A percentile compares a stretch with the other conserved stretches of the same genome.
Conservation (phyloP, 1,140 invertebrate genomes). For the Eumeta japonica region DNA sequence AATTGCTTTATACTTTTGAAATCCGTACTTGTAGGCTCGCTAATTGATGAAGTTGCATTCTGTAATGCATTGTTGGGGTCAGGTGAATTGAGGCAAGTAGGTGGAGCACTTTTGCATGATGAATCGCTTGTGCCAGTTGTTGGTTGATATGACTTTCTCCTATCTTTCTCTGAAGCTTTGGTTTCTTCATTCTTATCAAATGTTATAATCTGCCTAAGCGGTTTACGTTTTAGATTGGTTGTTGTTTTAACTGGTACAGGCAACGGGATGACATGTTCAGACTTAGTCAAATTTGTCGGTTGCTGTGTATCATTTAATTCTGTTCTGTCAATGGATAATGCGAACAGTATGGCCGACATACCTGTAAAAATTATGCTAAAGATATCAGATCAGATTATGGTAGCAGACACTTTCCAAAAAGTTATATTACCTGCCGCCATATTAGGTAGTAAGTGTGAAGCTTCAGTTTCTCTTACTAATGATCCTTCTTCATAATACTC, state of each 20-base stretch:
- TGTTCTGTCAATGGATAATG: conserved; percentile 82
- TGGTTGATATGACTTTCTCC: conserved; percentile 18
- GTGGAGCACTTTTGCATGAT: conserved; percentile 59
- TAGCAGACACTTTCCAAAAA: conserved; percentile 5
- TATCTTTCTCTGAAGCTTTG: conserved; percentile 22
- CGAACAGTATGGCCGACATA: conserved; percentile 83
- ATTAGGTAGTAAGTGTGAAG: conserved; percentile 72
- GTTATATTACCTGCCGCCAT: conserved; percentile 71
- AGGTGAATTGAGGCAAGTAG: conserved; percentile 65
- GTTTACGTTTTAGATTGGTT: conserved; percentile 41
- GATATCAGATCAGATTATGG: conserved; percentile 8
- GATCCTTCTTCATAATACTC: conserved; percentile 85
- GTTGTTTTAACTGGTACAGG: conserved; percentile 42
- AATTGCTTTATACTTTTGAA: conserved; percentile 42
- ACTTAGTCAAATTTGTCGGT: conserved; percentile 41
- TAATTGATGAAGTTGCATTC: conserved; percentile 27
- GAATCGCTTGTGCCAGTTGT: conserved; percentile 21
- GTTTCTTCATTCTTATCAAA: conserved; percentile 54
- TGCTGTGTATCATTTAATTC: conserved; percentile 69
- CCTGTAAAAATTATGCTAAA: conserved; percentile 60
- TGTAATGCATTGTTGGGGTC: conserved; percentile 25
- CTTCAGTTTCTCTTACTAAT: conserved; percentile 75
- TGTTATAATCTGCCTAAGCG: conserved; percentile 50
- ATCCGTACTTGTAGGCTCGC: conserved; percentile 49
- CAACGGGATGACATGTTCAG: conserved; percentile 60